Conservation (phyloP, 2,797 vertebrate genomes). For the Hirundo rustica region DNA sequence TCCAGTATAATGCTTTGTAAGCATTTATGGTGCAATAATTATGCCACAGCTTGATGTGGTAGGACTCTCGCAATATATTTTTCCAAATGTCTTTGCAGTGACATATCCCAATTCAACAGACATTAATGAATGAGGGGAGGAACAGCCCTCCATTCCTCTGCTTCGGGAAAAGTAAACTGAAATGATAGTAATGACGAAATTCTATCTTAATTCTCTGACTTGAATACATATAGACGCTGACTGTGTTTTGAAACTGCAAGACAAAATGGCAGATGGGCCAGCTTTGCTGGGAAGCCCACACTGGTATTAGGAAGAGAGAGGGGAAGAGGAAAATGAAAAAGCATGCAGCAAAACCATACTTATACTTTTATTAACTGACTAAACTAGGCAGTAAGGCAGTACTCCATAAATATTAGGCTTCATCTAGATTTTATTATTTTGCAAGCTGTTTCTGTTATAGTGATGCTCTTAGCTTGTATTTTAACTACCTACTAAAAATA, state of each 20-base stretch:
- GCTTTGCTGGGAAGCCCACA: background rate
- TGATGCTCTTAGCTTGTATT: background rate
- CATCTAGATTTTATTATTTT: conserved; percentile 14
- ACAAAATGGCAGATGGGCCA: background rate
- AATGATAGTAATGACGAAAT: background rate
- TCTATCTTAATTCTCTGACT: background rate
- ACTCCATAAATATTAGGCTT: background rate
- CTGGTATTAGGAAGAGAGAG: background rate
- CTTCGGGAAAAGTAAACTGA: background rate
- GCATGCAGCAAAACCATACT: background rate
- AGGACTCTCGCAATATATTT: background rate
- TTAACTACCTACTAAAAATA: conserved; percentile 14
- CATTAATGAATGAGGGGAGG: background rate
- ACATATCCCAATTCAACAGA: background rate
- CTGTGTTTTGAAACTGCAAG: background rate
- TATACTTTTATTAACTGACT: background rate
- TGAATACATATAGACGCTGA: background rate
- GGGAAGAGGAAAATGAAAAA: background rate
- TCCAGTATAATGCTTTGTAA: background rate
- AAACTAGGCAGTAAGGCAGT: background rate
- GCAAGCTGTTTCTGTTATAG: background rate
- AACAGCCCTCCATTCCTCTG: background rate
- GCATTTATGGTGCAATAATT: conserved; percentile 2
- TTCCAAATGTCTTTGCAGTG: background rate
- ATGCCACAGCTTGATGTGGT: background rate